These are phyloP conservation scores for Melanotaenia boesemani DNA, from an alignment of 2,797 vertebrate genomes.

Conservation along the genomic window DNA sequence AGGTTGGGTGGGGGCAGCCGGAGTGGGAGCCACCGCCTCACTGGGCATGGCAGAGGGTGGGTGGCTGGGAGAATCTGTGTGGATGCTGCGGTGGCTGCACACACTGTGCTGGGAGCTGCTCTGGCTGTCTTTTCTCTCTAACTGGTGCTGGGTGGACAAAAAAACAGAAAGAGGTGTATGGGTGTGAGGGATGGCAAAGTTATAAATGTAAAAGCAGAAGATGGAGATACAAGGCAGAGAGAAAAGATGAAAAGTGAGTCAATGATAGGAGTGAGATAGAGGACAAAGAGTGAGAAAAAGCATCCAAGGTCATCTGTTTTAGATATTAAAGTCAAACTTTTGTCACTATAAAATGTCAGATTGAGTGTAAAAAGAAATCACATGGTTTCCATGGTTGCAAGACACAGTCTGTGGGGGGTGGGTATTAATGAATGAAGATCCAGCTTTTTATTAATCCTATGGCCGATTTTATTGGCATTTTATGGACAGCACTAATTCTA, in stretches of 20 bases:
- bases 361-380: conserved; percentile 38
- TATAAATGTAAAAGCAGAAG: conserved; percentile 33
- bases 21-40: conserved; percentile 81
- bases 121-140: conserved; percentile 98
- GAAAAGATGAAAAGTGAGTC: conserved; percentile 48
- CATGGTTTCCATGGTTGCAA: conserved; percentile 76
- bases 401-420: conserved; percentile 33
- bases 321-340: conserved; percentile 45
- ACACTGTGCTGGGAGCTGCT: conserved; percentile 95
- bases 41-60: conserved; percentile 85
- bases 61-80: conserved; percentile 92
- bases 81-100: conserved; percentile 93
- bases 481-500: neutral
- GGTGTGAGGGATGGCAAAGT: conserved; percentile 37
- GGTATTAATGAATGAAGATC: conserved; percentile 46
- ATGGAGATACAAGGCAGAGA: conserved; percentile 46
- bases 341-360: conserved; percentile 39
- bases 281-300: conserved; percentile 47
- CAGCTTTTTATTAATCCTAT: conserved; percentile 35
- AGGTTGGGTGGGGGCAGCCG: conserved; percentile 84
- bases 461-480: neutral
- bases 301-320: conserved; percentile 75
- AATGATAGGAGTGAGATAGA: conserved; percentile 42
- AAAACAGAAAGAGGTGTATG: conserved; percentile 20
- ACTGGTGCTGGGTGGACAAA: conserved; percentile 86